A percentile compares a stretch with the other conserved stretches of the same genome.
These are phyloP conservation scores for Stegodyphus mimosarum DNA, from an alignment of 1,140 invertebrate species.

Conservation along the genomic window DNA sequence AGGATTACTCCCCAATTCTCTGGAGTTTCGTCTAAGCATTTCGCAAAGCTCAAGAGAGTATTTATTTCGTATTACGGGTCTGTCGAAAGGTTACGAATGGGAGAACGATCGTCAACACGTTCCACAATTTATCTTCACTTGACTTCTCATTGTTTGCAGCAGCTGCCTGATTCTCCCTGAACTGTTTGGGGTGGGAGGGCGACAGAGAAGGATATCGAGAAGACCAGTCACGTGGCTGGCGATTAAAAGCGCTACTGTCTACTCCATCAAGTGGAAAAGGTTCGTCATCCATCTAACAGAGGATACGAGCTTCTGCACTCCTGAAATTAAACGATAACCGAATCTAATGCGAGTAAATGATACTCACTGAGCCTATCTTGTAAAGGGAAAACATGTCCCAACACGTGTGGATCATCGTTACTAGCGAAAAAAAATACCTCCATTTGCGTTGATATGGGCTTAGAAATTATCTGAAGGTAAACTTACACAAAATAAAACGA, in stretches of 20 bases:
- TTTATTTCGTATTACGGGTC: too few species aligned
- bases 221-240: background rate
- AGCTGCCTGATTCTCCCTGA: background rate
- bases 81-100: background rate
- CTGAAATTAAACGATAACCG: conserved; percentile 20
- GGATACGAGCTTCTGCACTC: conserved; percentile 24
- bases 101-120: background rate
- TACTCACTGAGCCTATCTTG: background rate
- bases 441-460: too few species aligned
- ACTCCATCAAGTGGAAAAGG: conserved; percentile 3
- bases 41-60: too few species aligned
- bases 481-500: too few species aligned
- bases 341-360: conserved; percentile 7
- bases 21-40: background rate
- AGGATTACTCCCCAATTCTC: too few species aligned
- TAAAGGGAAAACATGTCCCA: too few species aligned
- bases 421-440: too few species aligned
- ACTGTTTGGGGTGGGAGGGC: too few species aligned
- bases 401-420: too few species aligned
- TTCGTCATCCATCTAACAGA: conserved; percentile 1
- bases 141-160: conserved; percentile 7
- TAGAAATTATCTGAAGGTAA: too few species aligned
- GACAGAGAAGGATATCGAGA: background rate
- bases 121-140: background rate
- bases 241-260: background rate